Conservation (phyloP, 2,113 vertebrate genomes). For the Pan paniscus region DNA sequence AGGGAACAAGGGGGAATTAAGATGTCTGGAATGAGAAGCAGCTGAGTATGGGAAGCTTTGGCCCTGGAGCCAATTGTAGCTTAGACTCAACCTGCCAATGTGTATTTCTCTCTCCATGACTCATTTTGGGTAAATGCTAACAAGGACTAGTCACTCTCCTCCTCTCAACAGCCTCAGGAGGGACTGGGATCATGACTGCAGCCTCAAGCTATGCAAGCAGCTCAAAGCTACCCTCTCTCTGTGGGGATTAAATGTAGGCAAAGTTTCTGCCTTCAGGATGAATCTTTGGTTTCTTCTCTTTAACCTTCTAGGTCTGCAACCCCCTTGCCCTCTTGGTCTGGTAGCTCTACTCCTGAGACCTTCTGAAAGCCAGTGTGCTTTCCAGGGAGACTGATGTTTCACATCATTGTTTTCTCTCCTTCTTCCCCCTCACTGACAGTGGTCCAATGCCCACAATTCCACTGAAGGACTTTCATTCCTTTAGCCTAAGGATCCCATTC, state of each 20-base stretch:
- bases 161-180: neutral
- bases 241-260: neutral
- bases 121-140: conserved; percentile 50
- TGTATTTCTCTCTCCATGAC: conserved; percentile 45
- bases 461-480: neutral
- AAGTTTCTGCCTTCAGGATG: neutral
- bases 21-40: conserved; percentile 60
- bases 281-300: neutral
- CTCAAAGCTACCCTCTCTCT: neutral
- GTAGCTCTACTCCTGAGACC: neutral
- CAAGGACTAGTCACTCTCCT: neutral
- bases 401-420: neutral
- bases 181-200: neutral
- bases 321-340: neutral
- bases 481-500: neutral
- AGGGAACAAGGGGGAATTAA: conserved; percentile 59
- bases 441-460: neutral
- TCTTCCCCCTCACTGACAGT: neutral
- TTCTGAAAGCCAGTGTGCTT: neutral
- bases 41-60: conserved; percentile 27
- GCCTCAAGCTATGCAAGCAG: neutral
- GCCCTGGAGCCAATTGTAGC: conserved; percentile 18
- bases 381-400: neutral
- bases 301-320: neutral
- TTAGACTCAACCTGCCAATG: conserved; percentile 31